Percentiles rank a stretch among this genome's conserved stretches.
phyloP scores from a whole-genome alignment of 1,140 invertebrate species.

The Drosophila repletoides region DNA sequence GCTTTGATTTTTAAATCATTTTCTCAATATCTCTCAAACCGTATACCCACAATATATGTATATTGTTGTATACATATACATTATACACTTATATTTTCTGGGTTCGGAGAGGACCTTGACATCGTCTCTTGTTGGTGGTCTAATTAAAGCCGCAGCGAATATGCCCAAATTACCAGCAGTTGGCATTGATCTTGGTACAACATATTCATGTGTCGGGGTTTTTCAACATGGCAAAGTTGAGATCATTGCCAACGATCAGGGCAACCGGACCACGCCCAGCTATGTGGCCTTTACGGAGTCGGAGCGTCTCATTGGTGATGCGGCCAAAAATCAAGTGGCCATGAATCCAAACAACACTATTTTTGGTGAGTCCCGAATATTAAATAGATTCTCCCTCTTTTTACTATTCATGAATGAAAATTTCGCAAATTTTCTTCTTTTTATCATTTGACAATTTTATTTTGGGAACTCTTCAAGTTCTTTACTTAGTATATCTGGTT shows the following conservation, averaged over 20 bases:
- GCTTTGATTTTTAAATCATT: constrained; percentile 57
- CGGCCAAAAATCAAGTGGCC: constrained; percentile 88
- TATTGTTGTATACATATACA: not conserved
- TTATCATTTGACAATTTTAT: constrained; percentile 41
- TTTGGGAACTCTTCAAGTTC: constrained; percentile 44
- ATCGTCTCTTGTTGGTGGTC: constrained; percentile 36
- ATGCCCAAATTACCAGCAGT: constrained; percentile 85
- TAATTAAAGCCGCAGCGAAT: constrained; percentile 68
- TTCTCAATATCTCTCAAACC: constrained; percentile 39
- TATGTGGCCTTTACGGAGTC: constrained; percentile 99
- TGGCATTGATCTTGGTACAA: constrained; percentile 91
- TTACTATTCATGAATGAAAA: constrained; percentile 58
- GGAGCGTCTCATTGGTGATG: constrained; percentile 97
- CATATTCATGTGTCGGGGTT: constrained; percentile 92
- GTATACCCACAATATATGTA: too few relatives aligned
- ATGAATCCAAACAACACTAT: constrained; percentile 83
- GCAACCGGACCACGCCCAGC: constrained; percentile 97
- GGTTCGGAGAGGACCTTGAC: constrained; percentile 40
- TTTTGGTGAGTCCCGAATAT: constrained; percentile 65
- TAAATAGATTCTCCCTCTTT: not conserved
- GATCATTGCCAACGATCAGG: constrained; percentile 97
- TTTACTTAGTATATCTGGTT: constrained; percentile 14
- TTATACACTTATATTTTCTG: not conserved
- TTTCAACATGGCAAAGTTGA: constrained; percentile 94
- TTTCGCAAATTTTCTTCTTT: not conserved